Conservation (phyloP, 92 coral and sea anemone genomes). For the Bergia sp. region DNA sequence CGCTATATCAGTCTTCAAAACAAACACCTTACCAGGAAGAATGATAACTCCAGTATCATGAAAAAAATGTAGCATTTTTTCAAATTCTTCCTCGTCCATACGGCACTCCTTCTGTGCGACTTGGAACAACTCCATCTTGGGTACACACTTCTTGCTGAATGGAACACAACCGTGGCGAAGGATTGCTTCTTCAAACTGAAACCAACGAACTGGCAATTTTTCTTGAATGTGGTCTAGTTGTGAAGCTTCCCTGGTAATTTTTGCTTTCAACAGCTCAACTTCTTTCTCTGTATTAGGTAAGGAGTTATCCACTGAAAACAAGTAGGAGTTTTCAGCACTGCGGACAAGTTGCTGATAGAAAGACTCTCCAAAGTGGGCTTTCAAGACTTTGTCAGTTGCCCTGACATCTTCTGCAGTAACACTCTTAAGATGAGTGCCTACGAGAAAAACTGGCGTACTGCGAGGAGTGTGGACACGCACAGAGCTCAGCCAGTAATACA, state of each 20-base stretch:
- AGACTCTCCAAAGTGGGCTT: constrained; percentile 35
- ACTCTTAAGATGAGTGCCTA: constrained; percentile 49
- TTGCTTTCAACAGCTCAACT: constrained; percentile 35
- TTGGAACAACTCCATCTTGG: constrained; percentile 23
- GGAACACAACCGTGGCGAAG: constrained; percentile 14
- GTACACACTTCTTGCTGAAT: constrained; percentile 34
- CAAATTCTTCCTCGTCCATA: constrained; percentile 50
- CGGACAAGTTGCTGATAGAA: constrained; percentile 52
- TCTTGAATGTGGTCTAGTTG: constrained; percentile 44
- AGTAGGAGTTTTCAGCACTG: constrained; percentile 8
- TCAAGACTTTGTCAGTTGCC: constrained; percentile 15
- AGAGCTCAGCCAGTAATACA: constrained; percentile 60
- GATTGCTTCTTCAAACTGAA: constrained; percentile 55
- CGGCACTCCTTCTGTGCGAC: constrained; percentile 29
- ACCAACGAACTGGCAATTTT: constrained; percentile 55
- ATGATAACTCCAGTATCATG: constrained; percentile 56
- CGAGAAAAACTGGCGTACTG: constrained; percentile 45
- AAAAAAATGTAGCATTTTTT: constrained; percentile 51
- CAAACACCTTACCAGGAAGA: constrained; percentile 46
- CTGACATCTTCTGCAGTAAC: constrained; percentile 17
- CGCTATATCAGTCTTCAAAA: too few relatives aligned
- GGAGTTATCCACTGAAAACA: constrained; percentile 59
- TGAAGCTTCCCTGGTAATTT: constrained; percentile 39
- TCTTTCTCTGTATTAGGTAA: constrained; percentile 46
- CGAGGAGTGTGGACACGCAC: constrained; percentile 52